phyloP scores from a whole-genome alignment of 92 coral and sea anemone genomes.

The Parazoanthus atlanticus region DNA sequence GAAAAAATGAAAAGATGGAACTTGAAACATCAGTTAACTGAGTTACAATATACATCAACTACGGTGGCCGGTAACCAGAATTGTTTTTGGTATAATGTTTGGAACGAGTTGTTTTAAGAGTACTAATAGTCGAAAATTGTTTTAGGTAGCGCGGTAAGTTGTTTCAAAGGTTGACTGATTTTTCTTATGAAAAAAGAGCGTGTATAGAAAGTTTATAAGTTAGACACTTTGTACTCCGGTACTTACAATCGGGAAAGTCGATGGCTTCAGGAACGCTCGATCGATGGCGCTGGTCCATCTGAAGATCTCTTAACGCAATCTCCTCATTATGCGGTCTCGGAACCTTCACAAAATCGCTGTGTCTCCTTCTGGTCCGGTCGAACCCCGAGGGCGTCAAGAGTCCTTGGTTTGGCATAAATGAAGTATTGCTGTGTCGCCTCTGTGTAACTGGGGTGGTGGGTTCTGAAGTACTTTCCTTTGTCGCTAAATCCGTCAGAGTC shows the following conservation, averaged over 20 bases:
- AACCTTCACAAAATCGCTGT: conserved; percentile 78
- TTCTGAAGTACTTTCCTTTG: conserved; percentile 26
- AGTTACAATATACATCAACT: no score
- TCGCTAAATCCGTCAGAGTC: neutral
- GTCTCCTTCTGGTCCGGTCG: conserved; percentile 52
- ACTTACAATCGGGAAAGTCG: conserved; percentile 24
- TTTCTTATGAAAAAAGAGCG: neutral
- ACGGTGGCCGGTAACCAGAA: no score
- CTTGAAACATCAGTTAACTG: no score
- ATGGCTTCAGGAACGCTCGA: conserved; percentile 26
- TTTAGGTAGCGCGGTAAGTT: neutral
- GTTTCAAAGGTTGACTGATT: neutral
- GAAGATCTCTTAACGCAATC: conserved; percentile 61
- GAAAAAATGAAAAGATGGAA: no score
- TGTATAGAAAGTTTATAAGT: neutral
- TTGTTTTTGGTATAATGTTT: no score
- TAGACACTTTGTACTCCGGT: neutral
- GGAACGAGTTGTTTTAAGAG: no score
- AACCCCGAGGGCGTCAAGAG: conserved; percentile 19
- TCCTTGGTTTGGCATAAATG: neutral
- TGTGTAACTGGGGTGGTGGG: conserved; percentile 18
- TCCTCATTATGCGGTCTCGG: conserved; percentile 78
- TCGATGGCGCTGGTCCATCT: conserved; percentile 46
- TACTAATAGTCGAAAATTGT: no score
- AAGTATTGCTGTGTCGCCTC: neutral